phyloP scores from a whole-genome alignment of 2,888 invertebrate species.

The Plagodis dolabraria region DNA sequence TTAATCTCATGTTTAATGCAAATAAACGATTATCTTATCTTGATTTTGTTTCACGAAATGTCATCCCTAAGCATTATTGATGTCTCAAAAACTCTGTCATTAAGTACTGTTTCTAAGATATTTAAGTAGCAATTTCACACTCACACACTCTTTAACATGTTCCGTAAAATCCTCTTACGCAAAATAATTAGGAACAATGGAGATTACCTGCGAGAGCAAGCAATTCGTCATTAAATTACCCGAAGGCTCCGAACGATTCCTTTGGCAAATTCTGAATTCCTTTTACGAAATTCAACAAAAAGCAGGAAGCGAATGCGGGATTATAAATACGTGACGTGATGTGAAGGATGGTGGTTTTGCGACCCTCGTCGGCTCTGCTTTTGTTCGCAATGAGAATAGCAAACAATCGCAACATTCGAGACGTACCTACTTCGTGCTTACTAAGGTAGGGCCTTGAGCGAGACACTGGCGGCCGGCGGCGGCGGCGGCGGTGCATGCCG shows the following conservation, averaged over 20 bases:
- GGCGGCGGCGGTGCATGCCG: too few species aligned
- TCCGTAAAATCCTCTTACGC: conserved; percentile 13
- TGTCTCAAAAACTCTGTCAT: too few species aligned
- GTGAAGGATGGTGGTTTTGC: conserved; percentile 78
- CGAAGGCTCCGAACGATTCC: conserved; percentile 49
- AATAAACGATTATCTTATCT: too few species aligned
- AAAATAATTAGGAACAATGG: conserved; percentile 40
- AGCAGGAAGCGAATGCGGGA: conserved; percentile 78
- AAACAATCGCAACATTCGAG: conserved; percentile 53
- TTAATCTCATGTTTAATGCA: too few species aligned
- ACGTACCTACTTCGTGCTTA: conserved; percentile 37
- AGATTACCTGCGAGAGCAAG: conserved; percentile 36
- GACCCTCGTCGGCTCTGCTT: conserved; percentile 54
- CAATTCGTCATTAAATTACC: conserved; percentile 44
- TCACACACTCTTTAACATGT: too few species aligned
- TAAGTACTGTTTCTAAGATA: too few species aligned
- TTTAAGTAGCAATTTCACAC: too few species aligned
- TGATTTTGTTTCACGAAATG: too few species aligned
- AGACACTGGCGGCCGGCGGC: too few species aligned
- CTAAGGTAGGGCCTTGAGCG: conserved; percentile 32
- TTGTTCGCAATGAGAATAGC: conserved; percentile 69
- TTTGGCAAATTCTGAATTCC: conserved; percentile 63
- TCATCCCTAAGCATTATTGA: too few species aligned
- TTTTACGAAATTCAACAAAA: conserved; percentile 74
- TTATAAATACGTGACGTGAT: conserved; percentile 79